Evolutionary conservation across 1,140 invertebrate genomes (phyloP).

Genomic region (Amphibalanus amphitrite): DNA sequence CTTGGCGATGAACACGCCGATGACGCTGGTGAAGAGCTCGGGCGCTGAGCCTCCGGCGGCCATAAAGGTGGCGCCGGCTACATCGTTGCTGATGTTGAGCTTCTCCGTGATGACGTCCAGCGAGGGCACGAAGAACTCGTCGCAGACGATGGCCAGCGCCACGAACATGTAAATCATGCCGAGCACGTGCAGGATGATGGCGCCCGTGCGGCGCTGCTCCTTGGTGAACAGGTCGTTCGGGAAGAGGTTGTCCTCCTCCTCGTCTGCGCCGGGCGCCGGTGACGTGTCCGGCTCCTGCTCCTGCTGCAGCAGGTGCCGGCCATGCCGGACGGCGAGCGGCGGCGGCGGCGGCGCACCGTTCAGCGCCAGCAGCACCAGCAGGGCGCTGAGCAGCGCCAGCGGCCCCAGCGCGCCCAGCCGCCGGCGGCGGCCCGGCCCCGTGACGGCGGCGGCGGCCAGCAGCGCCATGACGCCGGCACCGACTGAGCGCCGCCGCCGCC

Average conservation of each 20-base stretch:
- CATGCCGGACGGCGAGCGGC: too few species aligned
- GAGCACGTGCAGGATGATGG: constrained; percentile 65
- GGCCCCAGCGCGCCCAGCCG: not conserved
- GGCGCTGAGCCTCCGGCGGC: constrained; percentile 86
- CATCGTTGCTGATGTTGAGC: constrained; percentile 63
- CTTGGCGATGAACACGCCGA: constrained; percentile 38
- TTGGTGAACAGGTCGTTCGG: constrained; percentile 71
- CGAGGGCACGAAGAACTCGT: constrained; percentile 84
- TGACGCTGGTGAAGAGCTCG: constrained; percentile 81
- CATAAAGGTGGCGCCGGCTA: constrained; percentile 89
- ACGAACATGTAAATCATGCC: constrained; percentile 80
- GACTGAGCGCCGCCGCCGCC: too few species aligned
- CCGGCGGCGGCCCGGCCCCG: too few species aligned
- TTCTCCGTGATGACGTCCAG: constrained; percentile 38
- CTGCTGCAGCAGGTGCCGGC: not conserved
- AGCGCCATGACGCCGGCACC: not conserved
- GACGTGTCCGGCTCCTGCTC: not conserved
- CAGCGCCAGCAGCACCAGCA: not conserved
- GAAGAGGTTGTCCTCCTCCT: constrained; percentile 46
- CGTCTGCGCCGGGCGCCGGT: too few species aligned
- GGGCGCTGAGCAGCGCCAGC: not conserved
- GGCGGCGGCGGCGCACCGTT: not conserved
- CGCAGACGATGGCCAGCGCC: constrained; percentile 75
- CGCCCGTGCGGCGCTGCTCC: constrained; percentile 61
- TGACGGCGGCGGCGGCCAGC: too few species aligned